Percentiles rank a stretch among this genome's conserved stretches.
phyloP scores from a whole-genome alignment of 2,113 vertebrate species.

The Thunnus maccoyii region DNA sequence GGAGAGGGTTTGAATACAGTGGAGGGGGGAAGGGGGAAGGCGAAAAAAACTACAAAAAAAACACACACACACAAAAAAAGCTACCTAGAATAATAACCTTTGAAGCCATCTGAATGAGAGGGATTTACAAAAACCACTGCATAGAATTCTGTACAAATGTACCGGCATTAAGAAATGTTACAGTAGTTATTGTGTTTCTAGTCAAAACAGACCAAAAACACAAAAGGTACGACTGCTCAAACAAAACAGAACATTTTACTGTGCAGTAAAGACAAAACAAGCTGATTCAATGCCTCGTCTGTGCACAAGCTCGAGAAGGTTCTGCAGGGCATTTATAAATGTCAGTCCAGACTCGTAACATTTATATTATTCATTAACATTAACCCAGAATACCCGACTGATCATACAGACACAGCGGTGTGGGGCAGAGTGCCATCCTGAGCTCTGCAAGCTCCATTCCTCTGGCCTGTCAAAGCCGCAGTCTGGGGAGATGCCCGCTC shows the following conservation, averaged over 20 bases:
- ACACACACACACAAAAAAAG: not conserved
- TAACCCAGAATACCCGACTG: conserved; percentile 55
- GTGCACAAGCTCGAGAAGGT: conserved; percentile 14
- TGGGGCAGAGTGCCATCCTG: conserved; percentile 70
- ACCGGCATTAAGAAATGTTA: not conserved
- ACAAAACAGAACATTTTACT: not conserved
- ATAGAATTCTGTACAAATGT: not conserved
- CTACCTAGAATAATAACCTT: conserved; percentile 14
- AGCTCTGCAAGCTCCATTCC: conserved; percentile 62
- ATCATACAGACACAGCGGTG: conserved; percentile 47
- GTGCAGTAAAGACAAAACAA: conserved; percentile 6
- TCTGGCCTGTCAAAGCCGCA: conserved; percentile 60
- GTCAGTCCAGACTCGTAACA: conserved; percentile 45
- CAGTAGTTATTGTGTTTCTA: not conserved
- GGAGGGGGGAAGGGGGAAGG: conserved; percentile 6
- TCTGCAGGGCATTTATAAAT: conserved; percentile 48
- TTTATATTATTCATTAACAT: conserved; percentile 66
- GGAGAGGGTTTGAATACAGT: conserved; percentile 10
- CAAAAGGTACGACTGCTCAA: not conserved
- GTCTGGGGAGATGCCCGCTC: conserved; percentile 73
- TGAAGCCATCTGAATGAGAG: not conserved
- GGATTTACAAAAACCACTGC: conserved; percentile 24
- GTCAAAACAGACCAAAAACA: not conserved
- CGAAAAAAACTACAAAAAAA: no score
- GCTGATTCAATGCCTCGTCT: not conserved